phyloP scores from a whole-genome alignment of 2,888 invertebrate genomes.

The Acleris sparsana region DNA sequence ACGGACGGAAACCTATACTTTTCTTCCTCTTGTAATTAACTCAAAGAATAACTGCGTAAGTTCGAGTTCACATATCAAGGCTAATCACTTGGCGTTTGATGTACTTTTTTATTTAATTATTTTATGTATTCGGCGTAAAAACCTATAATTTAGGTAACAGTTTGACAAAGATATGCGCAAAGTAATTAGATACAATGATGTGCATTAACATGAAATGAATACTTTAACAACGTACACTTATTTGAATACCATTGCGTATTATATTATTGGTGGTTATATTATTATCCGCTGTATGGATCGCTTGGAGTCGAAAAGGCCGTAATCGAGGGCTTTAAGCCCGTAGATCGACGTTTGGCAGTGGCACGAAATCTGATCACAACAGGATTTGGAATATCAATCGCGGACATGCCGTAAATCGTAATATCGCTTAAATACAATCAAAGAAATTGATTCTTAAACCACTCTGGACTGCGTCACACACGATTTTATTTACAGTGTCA shows the following conservation, averaged over 20 bases:
- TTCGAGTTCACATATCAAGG: not conserved
- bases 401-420: conserved; percentile 31
- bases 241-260: conserved; percentile 9
- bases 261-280: conserved; percentile 2
- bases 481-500: too few species aligned
- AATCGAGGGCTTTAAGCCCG: conserved; percentile 31
- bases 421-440: conserved; percentile 34
- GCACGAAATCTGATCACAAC: conserved; percentile 32
- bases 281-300: conserved; percentile 18
- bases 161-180: not conserved
- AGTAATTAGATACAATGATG: not conserved
- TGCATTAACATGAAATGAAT: not conserved
- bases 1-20: conserved; percentile 45
- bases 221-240: not conserved
- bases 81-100: too few species aligned
- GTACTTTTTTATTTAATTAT: too few species aligned
- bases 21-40: conserved; percentile 39
- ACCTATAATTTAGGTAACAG: too few species aligned
- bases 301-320: conserved; percentile 13
- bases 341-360: conserved; percentile 33
- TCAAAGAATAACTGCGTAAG: conserved; percentile 9
- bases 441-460: too few species aligned
- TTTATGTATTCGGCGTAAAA: too few species aligned
- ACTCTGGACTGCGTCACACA: too few species aligned
- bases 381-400: conserved; percentile 33